A percentile compares a stretch with the other conserved stretches of the same genome.
Evolutionary conservation across 2,113 vertebrate species (phyloP).

Genomic region (Copsychus sechellarum): DNA sequence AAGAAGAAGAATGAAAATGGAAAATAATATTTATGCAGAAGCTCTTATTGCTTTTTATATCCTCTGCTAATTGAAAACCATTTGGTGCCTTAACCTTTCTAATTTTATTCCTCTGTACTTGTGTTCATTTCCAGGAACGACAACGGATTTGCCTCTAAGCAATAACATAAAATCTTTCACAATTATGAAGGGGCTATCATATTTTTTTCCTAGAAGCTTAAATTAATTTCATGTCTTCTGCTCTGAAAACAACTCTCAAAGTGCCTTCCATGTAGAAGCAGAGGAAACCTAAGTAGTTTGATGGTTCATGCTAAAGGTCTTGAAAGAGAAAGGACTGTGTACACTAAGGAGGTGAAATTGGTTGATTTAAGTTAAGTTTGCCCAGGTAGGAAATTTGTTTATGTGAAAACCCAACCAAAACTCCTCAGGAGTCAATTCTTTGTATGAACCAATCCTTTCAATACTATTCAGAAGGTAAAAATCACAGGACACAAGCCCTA

Average conservation of each 20-base stretch:
- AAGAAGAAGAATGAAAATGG: not conserved
- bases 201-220: constrained; percentile 36
- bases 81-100: not conserved
- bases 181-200: not conserved
- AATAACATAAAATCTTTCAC: constrained; percentile 23
- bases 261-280: not conserved
- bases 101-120: not conserved
- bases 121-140: not conserved
- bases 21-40: not conserved
- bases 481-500: rapidly evolving
- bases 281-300: not conserved
- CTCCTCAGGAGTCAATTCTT: not conserved
- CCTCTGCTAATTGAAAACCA: constrained; percentile 13
- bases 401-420: not conserved
- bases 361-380: not conserved
- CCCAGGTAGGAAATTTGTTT: not conserved
- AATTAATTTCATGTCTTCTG: not conserved
- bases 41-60: not conserved
- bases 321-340: not conserved
- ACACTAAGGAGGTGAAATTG: not conserved
- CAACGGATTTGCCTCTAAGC: constrained; percentile 32
- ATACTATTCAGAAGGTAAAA: not conserved
- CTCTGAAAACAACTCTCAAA: not conserved
- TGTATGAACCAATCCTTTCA: not conserved
- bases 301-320: not conserved